Evolutionary conservation across 2,113 vertebrate genomes (phyloP), one percentile per base, ranked within the genome.

Genomic region (Carollia perspicillata): DNA sequence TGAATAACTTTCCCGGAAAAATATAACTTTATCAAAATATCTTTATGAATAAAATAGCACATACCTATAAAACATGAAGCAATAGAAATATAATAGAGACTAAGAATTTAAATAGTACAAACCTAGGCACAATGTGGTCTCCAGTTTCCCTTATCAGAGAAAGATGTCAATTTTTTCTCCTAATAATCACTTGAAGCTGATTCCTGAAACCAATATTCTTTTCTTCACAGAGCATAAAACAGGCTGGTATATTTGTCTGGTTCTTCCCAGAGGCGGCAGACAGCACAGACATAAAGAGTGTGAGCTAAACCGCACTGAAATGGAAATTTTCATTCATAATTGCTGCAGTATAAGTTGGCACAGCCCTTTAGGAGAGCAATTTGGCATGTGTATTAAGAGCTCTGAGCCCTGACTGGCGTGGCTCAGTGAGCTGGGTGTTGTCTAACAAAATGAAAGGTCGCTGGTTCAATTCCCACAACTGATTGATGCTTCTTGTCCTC

Each of bases 41-140:
- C 88, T 94, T 93, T 94, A 83, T 69, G 94, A 97, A 96, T 87
- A 95, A 95, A 96, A 96, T 40, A 72, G 63, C 11, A 1, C 63
- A 74, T 8, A 37, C 42, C 90, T 88, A 80, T 60, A 92, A 94
- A 94, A 94, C 14, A 9, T 47, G 77, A 90, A 95, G 84, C 90
- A 94, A 63, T 13, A 63, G 77, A 92, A 88, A 68, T 26, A 81
- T 60, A 95, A 68, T 51, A 89, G 80, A 90, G 72, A 95, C 65
- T 37, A 88, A 93, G 68, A 81, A 87, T 83, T 81, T 63, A 95
- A 95, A 85, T 33, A 60, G 42, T 40, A 8, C 47, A 33, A 92
- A 93, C 53, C 58, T 4, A n/a, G 6, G 47, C 69, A 51, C 26
- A 90, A 75, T n/a, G 18, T 42, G 60, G 20, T 74, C 81, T 83